Base-by-base conservation (phyloP, 2,888 invertebrate species). In the Endotricha flammealis region DNA sequence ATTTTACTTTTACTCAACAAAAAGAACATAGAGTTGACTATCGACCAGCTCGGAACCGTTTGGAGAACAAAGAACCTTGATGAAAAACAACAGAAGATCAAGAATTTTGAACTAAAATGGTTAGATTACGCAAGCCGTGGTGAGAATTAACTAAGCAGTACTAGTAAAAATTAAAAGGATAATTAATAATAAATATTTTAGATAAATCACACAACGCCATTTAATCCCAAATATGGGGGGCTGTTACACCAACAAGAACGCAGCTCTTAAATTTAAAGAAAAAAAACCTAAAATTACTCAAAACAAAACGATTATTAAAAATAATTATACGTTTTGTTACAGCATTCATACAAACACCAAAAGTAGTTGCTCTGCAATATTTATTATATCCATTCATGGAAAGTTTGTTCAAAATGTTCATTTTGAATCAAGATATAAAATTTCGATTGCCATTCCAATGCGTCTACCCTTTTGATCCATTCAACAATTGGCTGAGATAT, bases 391-490 rank as follows among this genome's bases (percentile, higher is more conserved):
- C 36, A 2, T n/a, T 12, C 2, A 9, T 25, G 6, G 1, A 10
- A 6, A 14, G 24, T 12, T 3, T 31, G 7, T 1, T 32, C 1
- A 13, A 10, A 2, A 32, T 27, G 2, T 42, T 57, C 36, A 39
- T 69, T 16, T 44, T 67, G 22, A 48, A 57, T n/a, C 53, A 72
- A 38, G 57, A 70, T 12, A 45, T 38, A 20, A 55, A 53, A 12
- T 40, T 65, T 10, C 35, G 53, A n/a, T 43, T 76, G 1, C 71
- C 71, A 4, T 69, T 72, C 25, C 53, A 53, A 13, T 66, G 64
- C 39, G 57, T 55, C 1, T 69, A 63, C 23, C 75, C 73, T 0
- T 74, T 67, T 40, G 59, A 72, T 44, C 56, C 64, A 3, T 46
- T 43, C 2, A 48, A 52, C 38, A 61, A 48, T 46, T 71, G 67